phyloP scores from a whole-genome alignment of 2,797 vertebrate species.

The Oreortyx pictus region DNA sequence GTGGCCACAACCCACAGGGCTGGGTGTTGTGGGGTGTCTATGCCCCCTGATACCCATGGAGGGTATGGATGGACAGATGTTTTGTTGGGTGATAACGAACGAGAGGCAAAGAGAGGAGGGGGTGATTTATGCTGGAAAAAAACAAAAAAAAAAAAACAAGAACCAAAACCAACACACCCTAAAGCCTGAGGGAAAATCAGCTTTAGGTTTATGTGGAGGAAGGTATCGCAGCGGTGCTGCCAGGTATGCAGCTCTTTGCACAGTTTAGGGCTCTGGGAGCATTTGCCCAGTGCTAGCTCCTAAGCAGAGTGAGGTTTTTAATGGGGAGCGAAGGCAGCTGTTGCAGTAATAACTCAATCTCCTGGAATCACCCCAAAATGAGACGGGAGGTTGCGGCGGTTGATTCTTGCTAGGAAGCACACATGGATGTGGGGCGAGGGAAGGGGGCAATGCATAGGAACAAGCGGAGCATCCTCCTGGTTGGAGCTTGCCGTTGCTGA shows the following conservation, averaged over 20 bases:
- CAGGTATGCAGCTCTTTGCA: neutral
- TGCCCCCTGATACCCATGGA: neutral
- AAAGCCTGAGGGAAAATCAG: neutral
- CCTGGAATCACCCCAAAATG: neutral
- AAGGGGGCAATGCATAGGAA: neutral
- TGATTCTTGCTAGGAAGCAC: neutral
- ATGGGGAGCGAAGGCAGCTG: neutral
- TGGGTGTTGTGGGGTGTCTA: neutral
- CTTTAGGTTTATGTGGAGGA: neutral
- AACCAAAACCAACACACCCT: neutral
- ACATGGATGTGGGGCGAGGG: rapidly evolving
- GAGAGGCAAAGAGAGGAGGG: neutral
- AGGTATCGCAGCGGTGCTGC: neutral
- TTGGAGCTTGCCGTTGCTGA: neutral
- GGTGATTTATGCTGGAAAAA: neutral
- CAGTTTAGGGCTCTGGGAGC: no score
- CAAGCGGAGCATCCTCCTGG: rapidly evolving
- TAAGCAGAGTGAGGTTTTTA: neutral
- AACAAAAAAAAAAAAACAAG: neutral
- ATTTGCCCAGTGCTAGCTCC: neutral
- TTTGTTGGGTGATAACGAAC: neutral
- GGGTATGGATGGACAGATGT: rapidly evolving
- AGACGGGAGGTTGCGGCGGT: neutral
- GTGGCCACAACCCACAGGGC: neutral
- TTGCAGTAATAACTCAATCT: neutral